Base-by-base conservation (phyloP, 2,888 invertebrate genomes). In the Agriopis marginaria region DNA sequence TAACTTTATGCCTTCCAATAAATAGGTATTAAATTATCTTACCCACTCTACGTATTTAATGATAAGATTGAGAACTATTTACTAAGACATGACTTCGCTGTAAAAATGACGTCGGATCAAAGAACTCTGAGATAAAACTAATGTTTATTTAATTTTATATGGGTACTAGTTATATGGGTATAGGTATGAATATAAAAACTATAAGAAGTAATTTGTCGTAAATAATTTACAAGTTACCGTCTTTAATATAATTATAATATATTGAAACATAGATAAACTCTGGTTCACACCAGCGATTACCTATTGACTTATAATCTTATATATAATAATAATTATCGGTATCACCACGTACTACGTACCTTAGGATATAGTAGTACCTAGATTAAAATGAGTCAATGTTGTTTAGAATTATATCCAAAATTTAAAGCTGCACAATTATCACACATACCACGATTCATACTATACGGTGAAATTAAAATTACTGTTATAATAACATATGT, bases 311-410 rank as follows among this genome's bases (percentile, higher is more conserved):
- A 23, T 23, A 23, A 23, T 23, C 17, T 23, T 58, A 45, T 40
- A 0, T 51, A 39, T 32, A 58, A 44, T 58, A 64, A 58, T 42
- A 64, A 42, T 64, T n/a, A 54, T 32, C 63, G 53, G 11, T 7
- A 23, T 54, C n/a, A 39, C 12, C 7, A 39, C 39, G 7, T 9
- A 51, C 10, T 9, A 51, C 10, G 10, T 8, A 9, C 11, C 17
- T 7, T 51, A 51, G 10, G 23, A 23, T 23, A 51, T 17, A 23
- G 23, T 17, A 0, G 9, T 10, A 51, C 10, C 8, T 51, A 0
- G 23, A 51, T 11, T 23, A 14, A 50, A 49, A 62, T 62, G 62
- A 62, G n/a, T 53, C 62, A 62, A 11, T 53, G n/a, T 44, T 44
- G 55, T 42, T 62, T 62, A 62, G 44, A 44, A 44, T 44, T 62